Conservation (phyloP, 2,888 invertebrate species). For the Osedax fenrisi region DNA sequence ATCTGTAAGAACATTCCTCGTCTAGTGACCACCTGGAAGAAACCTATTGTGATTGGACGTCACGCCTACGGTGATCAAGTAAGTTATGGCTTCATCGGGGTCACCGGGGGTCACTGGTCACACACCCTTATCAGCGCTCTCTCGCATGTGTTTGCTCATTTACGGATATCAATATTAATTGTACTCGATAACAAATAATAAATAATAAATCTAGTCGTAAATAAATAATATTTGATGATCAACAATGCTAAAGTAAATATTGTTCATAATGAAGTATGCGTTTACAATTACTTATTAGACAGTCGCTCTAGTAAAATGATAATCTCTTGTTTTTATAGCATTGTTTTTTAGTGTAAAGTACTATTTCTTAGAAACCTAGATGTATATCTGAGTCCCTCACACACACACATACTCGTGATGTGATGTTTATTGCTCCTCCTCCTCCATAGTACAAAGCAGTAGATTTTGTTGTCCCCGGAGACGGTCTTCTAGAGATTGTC, state of each 20-base stretch:
- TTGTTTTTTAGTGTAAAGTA: neutral
- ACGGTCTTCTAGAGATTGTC: conserved; percentile 72
- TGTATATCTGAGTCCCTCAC: neutral
- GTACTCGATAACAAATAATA: no score
- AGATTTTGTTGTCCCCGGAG: conserved; percentile 83
- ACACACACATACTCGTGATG: neutral
- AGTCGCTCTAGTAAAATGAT: no score
- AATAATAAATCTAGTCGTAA: no score
- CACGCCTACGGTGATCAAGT: conserved; percentile 76
- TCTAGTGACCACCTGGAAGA: conserved; percentile 81
- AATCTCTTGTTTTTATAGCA: neutral
- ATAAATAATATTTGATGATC: no score
- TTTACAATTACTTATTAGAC: no score
- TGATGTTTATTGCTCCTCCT: neutral
- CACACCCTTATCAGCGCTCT: no score
- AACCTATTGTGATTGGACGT: conserved; percentile 93
- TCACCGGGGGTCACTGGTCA: no score
- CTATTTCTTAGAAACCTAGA: neutral
- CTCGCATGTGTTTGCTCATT: no score
- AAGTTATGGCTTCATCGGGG: conserved; percentile 6
- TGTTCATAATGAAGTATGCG: no score
- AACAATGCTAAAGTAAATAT: no score
- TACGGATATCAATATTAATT: no score
- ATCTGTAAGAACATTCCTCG: conserved; percentile 70
- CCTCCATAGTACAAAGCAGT: conserved; percentile 58